Evolutionary conservation across 1,140 invertebrate genomes (phyloP).

Genomic region (Magallana gigas): DNA sequence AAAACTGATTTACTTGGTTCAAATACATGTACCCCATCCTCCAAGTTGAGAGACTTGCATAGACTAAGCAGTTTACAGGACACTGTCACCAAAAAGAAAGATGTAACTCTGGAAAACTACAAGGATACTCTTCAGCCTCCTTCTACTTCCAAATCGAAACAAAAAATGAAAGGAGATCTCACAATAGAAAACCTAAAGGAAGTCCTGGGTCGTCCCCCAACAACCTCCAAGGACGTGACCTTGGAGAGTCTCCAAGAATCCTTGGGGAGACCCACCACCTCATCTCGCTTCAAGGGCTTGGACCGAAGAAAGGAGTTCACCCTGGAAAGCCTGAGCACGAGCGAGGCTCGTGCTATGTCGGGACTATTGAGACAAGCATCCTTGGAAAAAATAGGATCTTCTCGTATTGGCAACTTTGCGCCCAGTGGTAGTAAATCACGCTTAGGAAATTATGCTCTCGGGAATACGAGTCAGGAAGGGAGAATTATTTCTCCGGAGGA

Average conservation of each 20-base stretch:
- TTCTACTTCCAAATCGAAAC: conserved; percentile 59
- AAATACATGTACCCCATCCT: conserved; percentile 17
- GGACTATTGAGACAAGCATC: conserved; percentile 77
- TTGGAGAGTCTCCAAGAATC: conserved; percentile 70
- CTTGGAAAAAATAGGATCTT: conserved; percentile 76
- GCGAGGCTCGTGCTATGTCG: conserved; percentile 76
- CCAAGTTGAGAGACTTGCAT: conserved; percentile 56
- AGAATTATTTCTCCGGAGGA: conserved; percentile 75
- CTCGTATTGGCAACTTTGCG: conserved; percentile 73
- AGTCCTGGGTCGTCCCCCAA: conserved; percentile 61
- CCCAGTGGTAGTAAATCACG: conserved; percentile 74
- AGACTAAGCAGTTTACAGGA: conserved; percentile 54
- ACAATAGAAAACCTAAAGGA: conserved; percentile 66
- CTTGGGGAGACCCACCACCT: conserved; percentile 67
- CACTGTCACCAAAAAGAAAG: conserved; percentile 57
- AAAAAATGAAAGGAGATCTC: conserved; percentile 53
- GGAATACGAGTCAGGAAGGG: conserved; percentile 64
- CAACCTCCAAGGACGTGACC: conserved; percentile 71
- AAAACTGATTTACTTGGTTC: conserved; percentile 40
- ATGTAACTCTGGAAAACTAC: conserved; percentile 61
- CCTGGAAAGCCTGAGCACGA: conserved; percentile 75
- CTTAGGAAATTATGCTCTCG: conserved; percentile 68
- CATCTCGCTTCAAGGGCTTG: conserved; percentile 68
- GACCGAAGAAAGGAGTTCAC: conserved; percentile 74
- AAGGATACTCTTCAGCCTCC: conserved; percentile 63